Base-by-base conservation (phyloP, 2,797 vertebrate genomes). In the Anguilla obscura region DNA sequence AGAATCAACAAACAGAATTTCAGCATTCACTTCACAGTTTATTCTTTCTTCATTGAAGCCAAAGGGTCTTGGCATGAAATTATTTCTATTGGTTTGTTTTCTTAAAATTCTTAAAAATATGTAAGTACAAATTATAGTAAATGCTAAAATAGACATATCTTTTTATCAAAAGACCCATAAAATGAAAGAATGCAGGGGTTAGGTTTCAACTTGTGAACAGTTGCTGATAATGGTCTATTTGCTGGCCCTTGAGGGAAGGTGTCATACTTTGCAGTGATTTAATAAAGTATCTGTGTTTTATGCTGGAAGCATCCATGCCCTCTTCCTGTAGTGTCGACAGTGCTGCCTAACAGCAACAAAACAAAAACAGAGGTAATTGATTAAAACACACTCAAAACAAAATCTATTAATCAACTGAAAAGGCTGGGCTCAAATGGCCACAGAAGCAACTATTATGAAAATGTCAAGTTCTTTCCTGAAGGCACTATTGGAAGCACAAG, bases 321-420 rank as follows among this genome's bases (percentile, higher is more conserved):
- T 97, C 95, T 74, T 97, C 96, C 86, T 98, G 96, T n/a, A 99
- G 92, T 0, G 97, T 96, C 94, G 97, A 88, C 80, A 99, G 95
- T 92, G 97, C 97, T 85, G 98, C 98, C 98, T 99, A 50, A 58
- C 50, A 84, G 71, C 16, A 88, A 60, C 45, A 90, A 56, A 40
- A 85, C 12, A 88, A 56, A 63, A 86, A 89, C 9, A 89, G 8
- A 80, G 24, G 63, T 66, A 88, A 33, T 21, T 54, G 14, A 71
- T 69, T 74, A 36, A 85, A 0, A 79, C 36, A 82, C 40, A 27
- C 12, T 52, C 18, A 12, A 87, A 50, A 92, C 14, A 84, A 0
- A 80, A 36, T 12, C n/a, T 40, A 71, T 21, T 48, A 82, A 66
- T 82, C 40, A 76, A 71, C 36, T 40, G 4, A 36, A 40, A 79